Base-by-base conservation (phyloP, 2,888 invertebrate species). In the Zeuzera pyrina region DNA sequence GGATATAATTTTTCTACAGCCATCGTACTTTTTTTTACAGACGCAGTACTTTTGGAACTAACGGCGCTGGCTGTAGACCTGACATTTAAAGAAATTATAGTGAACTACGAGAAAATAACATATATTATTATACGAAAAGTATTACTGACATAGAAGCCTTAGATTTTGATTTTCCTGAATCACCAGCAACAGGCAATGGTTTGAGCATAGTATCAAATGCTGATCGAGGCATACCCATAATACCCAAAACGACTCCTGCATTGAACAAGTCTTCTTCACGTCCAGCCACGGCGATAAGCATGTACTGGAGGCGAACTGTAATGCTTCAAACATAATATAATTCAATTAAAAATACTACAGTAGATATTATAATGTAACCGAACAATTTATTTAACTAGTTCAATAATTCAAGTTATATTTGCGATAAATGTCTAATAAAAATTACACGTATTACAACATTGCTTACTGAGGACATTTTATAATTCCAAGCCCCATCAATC, bases 181-280 rank as follows among this genome's bases (percentile, higher is more conserved):
- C 54, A 1, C 35, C 23, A 8, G 33, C 42, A 2, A 43, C 42
- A 1, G 64, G 52, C 7, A 79, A 27, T 8, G 71, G 70, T 13
- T 61, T 62, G 15, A 90, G 58, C 79, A 88, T 85, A 1, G 86
- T 71, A 49, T 89, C 88, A 43, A 87, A 87, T 27, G 68, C 52
- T 5, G 70, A 53, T 13, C 88, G 73, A 1, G 78, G 67, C 45
- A 86, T 58, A 2, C 90, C 90, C 29, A 90, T 60, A 33, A 90
- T 85, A 1, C 90, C 90, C 3, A 89, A 55, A 31, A 78, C 71
- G 10, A 88, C 66, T 2, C 76, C 68, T 10, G 69, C 39, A 12
- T 71, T 49, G 2, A 35, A 8, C 8, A 89, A 50, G 2, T 57
- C 42, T 39, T 88, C 87, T 58, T 90, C 89, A 1, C 85, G 70